Evolutionary conservation across 2,797 vertebrate genomes (phyloP).

Genomic region (Podargus strigoides): DNA sequence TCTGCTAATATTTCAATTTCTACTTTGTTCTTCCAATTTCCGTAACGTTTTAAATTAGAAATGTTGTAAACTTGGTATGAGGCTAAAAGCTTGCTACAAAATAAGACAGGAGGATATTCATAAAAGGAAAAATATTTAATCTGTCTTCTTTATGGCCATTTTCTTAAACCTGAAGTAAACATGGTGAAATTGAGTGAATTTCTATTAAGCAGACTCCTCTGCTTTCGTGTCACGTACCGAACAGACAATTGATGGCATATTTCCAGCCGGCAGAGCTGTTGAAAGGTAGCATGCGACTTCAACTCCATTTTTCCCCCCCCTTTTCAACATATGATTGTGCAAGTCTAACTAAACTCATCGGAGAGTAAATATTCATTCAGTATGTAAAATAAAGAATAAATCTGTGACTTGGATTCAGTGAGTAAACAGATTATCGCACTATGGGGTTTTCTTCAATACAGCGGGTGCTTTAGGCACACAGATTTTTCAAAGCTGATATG

Average conservation of each 20-base stretch:
- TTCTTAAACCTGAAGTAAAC: constrained; percentile 24
- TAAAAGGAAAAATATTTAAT: neutral
- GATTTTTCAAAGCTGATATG: neutral
- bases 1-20: neutral
- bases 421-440: neutral
- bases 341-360: constrained; percentile 25
- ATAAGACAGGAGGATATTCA: neutral
- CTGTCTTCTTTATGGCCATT: neutral
- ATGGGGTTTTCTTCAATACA: neutral
- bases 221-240: constrained; percentile 16
- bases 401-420: neutral
- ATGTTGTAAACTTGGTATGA: neutral
- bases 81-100: neutral
- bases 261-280: constrained; percentile 56
- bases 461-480: neutral
- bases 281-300: constrained; percentile 50
- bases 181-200: constrained; percentile 36
- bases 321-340: constrained; percentile 14
- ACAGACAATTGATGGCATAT: constrained; percentile 53
- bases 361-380: constrained; percentile 38
- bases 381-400: constrained; percentile 35
- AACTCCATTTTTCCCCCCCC: neutral
- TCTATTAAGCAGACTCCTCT: constrained; percentile 34
- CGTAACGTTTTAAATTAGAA: neutral
- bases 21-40: neutral